Conservation (phyloP, 2,888 invertebrate genomes). For the Lithophane leautieri region DNA sequence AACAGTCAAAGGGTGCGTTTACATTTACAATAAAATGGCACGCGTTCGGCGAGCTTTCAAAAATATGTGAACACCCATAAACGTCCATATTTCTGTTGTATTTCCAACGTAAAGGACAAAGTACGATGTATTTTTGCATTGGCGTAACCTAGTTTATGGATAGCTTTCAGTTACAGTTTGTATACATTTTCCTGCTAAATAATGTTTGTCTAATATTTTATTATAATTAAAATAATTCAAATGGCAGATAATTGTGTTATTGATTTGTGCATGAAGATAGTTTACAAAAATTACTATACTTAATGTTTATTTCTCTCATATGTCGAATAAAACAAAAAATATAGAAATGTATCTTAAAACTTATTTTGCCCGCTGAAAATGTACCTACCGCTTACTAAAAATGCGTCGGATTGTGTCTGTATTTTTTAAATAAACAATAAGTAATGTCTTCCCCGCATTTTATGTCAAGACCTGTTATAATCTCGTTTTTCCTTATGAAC, state of each 20-base stretch:
- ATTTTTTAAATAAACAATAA: conserved; percentile 34
- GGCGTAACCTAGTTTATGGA: conserved; percentile 57
- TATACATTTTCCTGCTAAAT: conserved; percentile 17
- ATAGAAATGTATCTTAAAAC: conserved; percentile 24
- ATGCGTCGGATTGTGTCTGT: conserved; percentile 53
- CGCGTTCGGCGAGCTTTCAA: not conserved
- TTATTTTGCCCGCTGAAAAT: conserved; percentile 45
- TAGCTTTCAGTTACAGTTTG: conserved; percentile 50
- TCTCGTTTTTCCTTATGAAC: conserved; percentile 25
- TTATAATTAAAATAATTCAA: conserved; percentile 10
- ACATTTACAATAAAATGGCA: conserved; percentile 3
- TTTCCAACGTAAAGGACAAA: conserved; percentile 26
- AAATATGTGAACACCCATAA: not conserved
- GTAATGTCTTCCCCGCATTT: conserved; percentile 44
- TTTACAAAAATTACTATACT: not conserved
- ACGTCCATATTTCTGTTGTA: conserved; percentile 49
- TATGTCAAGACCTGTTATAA: conserved; percentile 30
- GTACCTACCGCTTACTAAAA: conserved; percentile 53
- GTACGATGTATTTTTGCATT: conserved; percentile 46
- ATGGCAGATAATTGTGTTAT: conserved; percentile 19
- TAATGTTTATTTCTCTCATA: conserved; percentile 14
- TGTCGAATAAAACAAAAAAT: conserved; percentile 41
- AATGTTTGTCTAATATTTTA: conserved; percentile 13
- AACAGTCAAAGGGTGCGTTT: conserved; percentile 3
- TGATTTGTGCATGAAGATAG: conserved; percentile 25